Conservation (phyloP, 2,797 vertebrate genomes). For the Cottoperca gobio region DNA sequence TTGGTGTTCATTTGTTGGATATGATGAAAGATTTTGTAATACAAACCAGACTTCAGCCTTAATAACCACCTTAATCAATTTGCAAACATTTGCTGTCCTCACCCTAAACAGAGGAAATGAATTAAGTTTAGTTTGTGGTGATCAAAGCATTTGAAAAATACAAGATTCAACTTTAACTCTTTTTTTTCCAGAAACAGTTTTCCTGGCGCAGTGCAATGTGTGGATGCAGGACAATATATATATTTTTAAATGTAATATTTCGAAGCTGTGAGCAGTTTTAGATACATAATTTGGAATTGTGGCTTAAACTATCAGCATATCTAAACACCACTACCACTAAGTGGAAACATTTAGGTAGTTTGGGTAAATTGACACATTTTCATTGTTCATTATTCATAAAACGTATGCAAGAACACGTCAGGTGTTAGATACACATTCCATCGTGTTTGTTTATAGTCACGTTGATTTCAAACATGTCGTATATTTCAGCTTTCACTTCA, state of each 20-base stretch:
- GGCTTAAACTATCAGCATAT: neutral
- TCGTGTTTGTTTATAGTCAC: neutral
- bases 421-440: neutral
- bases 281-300: neutral
- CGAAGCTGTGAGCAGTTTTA: neutral
- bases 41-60: neutral
- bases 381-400: neutral
- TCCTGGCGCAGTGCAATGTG: too few species aligned
- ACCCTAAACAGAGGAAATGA: neutral
- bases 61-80: too few species aligned
- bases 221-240: too few species aligned
- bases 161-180: neutral
- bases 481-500: slow-evolving; percentile 7
- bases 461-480: neutral
- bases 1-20: neutral
- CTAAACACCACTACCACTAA: neutral
- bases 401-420: neutral
- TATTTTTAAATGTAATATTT: too few species aligned
- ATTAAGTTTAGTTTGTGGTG: neutral
- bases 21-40: neutral
- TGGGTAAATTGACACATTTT: neutral
- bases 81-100: neutral
- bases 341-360: neutral
- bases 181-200: too few species aligned
- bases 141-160: neutral